Evolutionary conservation across 2,888 invertebrate species (phyloP), one percentile per base, ranked within the genome.

Genomic region (Lasioglossum oenotherae): DNA sequence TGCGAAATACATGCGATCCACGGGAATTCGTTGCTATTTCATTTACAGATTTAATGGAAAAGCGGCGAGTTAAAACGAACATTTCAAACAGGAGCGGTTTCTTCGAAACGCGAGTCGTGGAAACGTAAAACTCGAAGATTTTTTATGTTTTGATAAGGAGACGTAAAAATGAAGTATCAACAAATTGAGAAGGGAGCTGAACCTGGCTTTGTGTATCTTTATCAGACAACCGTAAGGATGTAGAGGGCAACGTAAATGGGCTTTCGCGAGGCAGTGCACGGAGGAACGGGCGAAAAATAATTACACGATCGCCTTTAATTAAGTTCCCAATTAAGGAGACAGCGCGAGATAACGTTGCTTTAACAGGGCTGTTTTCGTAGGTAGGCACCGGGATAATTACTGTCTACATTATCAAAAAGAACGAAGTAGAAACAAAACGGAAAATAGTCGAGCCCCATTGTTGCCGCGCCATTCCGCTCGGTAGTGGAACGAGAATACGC

Each of bases 391-490:
- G n/a, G 80, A 67, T 77, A 80, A 84, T 85, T 77, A 69, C 69
- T 67, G 19, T 31, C 49, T 85, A 46, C 76, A 74, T 85, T 85
- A 85, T 80, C 77, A 77, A 74, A 78, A 74, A 53, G 49, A 31
- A 23, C 31, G 31, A 41, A 16, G 74, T 57, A 53, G 35, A n/a
- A 41, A 27, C 19, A 35, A 67, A 27, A 76, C 77, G 69, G 80
- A 80, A 85, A 84, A 85, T 80, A 80, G 64, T 77, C 74, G 80
- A 77, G 64, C 74, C 35, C 69, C 77, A 78, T 85, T 85, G 77
- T 85, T 74, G 23, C 85, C 69, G 35, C 74, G 16, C 80, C 44
- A 35, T 69, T 69, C 69, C 4, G 10, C 38, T 69, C 64, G 31
- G 44, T n/a, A 44, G 60, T n/a, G 8, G 41, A 57, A 73, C 84